Conservation (phyloP, 1,140 invertebrate genomes). For the Sycophila sp. region DNA sequence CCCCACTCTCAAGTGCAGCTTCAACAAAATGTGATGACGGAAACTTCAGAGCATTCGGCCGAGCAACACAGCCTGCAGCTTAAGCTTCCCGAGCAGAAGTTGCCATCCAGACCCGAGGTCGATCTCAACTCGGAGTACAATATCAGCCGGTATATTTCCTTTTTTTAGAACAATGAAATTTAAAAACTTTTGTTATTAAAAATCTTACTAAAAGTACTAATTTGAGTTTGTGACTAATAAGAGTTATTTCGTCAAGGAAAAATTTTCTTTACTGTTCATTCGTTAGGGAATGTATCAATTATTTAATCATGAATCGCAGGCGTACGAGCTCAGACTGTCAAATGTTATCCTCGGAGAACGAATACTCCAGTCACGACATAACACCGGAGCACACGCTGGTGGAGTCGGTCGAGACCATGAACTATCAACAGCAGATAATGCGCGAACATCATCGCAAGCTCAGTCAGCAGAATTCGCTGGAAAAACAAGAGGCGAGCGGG, state of each 20-base stretch:
- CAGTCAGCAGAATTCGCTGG: constrained; percentile 68
- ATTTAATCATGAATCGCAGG: constrained; percentile 34
- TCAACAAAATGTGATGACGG: constrained; percentile 45
- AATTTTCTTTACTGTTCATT: too few relatives aligned
- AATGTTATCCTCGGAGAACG: constrained; percentile 58
- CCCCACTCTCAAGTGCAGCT: constrained; percentile 44
- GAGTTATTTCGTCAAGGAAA: not conserved
- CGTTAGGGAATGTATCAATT: too few relatives aligned
- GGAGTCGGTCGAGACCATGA: constrained; percentile 53
- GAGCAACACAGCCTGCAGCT: constrained; percentile 56
- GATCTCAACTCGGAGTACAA: constrained; percentile 48
- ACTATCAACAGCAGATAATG: constrained; percentile 54
- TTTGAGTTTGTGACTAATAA: not conserved
- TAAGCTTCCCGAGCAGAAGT: constrained; percentile 53
- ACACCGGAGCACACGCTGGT: constrained; percentile 63
- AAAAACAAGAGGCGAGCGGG: constrained; percentile 56
- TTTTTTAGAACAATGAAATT: too few relatives aligned
- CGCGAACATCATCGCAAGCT: constrained; percentile 60
- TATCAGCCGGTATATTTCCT: constrained; percentile 50
- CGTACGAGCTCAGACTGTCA: constrained; percentile 60
- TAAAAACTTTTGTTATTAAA: not conserved
- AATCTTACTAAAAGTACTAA: constrained; percentile 9
- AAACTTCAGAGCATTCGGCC: constrained; percentile 29
- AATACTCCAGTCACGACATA: constrained; percentile 61
- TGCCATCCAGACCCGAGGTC: constrained; percentile 46